Evolutionary conservation across 2,888 invertebrate genomes (phyloP).

Genomic region (Pinctada fucata): DNA sequence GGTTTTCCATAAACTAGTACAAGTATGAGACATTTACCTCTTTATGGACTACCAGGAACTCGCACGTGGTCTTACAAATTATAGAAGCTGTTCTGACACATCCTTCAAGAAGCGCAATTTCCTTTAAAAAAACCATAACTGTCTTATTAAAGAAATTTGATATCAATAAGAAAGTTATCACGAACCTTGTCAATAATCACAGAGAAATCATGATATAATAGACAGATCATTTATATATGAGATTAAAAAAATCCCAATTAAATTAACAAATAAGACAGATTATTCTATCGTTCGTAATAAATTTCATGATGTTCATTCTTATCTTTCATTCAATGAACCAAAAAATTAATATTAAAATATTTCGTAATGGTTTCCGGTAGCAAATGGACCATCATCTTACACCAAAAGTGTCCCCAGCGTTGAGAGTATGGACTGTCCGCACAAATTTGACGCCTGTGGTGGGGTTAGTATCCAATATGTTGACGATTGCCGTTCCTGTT

Average conservation of each 20-base stretch:
- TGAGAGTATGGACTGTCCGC: conserved; percentile 59
- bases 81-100: conserved; percentile 59
- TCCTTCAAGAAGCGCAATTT: conserved; percentile 61
- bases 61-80: conserved; percentile 64
- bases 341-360: too few species aligned
- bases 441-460: conserved; percentile 56
- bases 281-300: too few species aligned
- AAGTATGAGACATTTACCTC: conserved; percentile 38
- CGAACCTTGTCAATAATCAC: too few species aligned
- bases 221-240: background rate
- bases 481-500: conserved; percentile 64
- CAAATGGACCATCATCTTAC: conserved; percentile 38
- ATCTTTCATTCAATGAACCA: too few species aligned
- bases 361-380: too few species aligned
- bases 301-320: too few species aligned
- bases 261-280: too few species aligned
- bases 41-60: conserved; percentile 62
- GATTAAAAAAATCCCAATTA: too few species aligned
- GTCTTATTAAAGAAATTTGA: background rate
- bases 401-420: conserved; percentile 66
- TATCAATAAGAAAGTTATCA: too few species aligned
- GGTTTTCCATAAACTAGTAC: too few species aligned
- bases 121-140: conserved; percentile 47
- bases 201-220: too few species aligned
- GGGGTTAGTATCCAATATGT: conserved; percentile 56